Percentiles rank a stretch among this genome's conserved stretches.
Evolutionary conservation across 2,113 vertebrate genomes (phyloP).

Genomic region (Myiagra hebetior): DNA sequence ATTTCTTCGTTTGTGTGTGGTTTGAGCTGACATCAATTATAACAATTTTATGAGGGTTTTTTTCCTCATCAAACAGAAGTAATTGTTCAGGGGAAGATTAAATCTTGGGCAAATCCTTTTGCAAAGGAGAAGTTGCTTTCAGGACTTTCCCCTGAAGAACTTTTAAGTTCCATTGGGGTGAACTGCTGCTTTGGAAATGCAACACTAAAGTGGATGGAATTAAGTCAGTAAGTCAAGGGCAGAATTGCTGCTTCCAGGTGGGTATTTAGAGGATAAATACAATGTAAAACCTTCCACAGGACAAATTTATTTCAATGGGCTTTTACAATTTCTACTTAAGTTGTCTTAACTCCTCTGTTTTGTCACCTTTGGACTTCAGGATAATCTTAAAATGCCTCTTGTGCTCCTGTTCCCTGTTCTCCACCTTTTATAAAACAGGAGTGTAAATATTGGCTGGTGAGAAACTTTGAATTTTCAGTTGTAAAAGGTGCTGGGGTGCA

Average conservation of each 20-base stretch:
- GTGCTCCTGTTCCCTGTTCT: background rate
- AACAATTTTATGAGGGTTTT: background rate
- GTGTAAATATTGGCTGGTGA: background rate
- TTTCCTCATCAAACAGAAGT: background rate
- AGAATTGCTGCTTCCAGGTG: background rate
- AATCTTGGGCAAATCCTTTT: background rate
- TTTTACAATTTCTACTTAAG: background rate
- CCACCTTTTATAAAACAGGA: background rate
- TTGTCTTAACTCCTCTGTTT: background rate
- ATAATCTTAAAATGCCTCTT: background rate
- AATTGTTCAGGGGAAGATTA: slow-evolving; percentile 24
- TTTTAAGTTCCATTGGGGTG: background rate
- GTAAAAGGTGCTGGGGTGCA: background rate
- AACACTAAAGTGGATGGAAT: background rate
- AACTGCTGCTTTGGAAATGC: background rate
- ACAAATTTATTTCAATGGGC: background rate
- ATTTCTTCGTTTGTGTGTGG: slow-evolving; percentile 9
- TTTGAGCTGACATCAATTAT: background rate
- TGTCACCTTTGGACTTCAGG: background rate
- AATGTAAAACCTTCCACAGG: background rate
- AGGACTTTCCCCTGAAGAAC: background rate
- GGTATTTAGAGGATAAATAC: background rate
- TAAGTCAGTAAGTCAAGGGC: background rate
- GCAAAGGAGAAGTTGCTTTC: background rate
- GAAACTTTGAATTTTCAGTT: background rate